Conservation (phyloP, 2,888 invertebrate genomes). For the Drosophila colorata region DNA sequence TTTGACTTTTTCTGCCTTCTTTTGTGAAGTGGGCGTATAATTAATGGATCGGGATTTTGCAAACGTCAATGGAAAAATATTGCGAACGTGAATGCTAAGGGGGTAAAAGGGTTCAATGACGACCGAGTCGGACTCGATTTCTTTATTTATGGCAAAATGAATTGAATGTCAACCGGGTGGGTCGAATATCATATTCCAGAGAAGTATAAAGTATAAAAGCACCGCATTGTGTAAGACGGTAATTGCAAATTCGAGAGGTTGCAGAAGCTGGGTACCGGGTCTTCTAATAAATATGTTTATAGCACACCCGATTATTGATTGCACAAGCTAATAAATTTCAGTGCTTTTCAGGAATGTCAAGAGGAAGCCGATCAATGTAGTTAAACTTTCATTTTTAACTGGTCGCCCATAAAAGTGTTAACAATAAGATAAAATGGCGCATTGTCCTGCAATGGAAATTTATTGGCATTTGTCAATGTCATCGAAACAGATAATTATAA, state of each 20-base stretch:
- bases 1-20: conserved; percentile 79
- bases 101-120: conserved; percentile 59
- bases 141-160: conserved; percentile 77
- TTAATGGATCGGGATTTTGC: conserved; percentile 72
- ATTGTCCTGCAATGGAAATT: conserved; percentile 57
- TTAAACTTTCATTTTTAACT: conserved; percentile 62
- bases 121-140: conserved; percentile 51
- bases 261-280: conserved; percentile 7
- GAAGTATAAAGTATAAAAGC: conserved; percentile 67
- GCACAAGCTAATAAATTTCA: conserved; percentile 12
- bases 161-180: conserved; percentile 81
- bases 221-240: conserved; percentile 61
- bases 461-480: conserved; percentile 47
- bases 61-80: conserved; percentile 71
- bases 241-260: conserved; percentile 48
- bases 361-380: conserved; percentile 45
- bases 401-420: too few relatives aligned
- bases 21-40: conserved; percentile 82
- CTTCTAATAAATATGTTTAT: conserved; percentile 28
- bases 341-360: conserved; percentile 3
- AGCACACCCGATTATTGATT: conserved; percentile 27
- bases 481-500: too few relatives aligned
- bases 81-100: conserved; percentile 65
- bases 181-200: conserved; percentile 73
- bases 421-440: conserved; percentile 43